A percentile compares a stretch with the other conserved stretches of the same genome.
Conservation (phyloP, 1,140 invertebrate genomes). For the Monomorium pharaonis region DNA sequence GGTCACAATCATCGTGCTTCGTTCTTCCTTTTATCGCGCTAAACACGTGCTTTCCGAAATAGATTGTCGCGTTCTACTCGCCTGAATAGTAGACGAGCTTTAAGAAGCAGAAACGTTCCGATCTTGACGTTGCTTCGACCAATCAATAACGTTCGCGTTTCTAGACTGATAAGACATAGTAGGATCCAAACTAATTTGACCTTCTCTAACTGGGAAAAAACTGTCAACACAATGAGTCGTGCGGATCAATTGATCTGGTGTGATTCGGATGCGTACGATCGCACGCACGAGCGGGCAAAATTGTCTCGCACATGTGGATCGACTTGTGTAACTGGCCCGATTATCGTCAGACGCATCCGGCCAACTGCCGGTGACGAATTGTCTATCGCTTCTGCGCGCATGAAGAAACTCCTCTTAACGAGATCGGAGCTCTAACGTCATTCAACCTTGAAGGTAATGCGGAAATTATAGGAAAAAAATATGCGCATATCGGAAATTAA, state of each 20-base stretch:
- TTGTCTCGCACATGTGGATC: neutral
- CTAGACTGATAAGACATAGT: neutral
- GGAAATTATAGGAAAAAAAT: neutral
- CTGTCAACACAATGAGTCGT: neutral
- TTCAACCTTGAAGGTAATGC: neutral
- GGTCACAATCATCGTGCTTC: neutral
- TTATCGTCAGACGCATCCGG: neutral
- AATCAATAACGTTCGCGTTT: neutral
- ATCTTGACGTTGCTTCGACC: neutral
- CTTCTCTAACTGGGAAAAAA: neutral
- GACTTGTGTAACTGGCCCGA: conserved; percentile 1
- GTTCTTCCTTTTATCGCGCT: neutral
- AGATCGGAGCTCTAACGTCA: neutral
- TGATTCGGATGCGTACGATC: neutral
- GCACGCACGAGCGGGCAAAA: neutral
- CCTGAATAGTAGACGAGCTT: neutral
- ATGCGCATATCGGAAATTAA: neutral
- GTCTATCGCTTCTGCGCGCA: neutral
- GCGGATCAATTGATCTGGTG: neutral
- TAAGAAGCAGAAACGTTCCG: neutral
- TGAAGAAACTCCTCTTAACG: neutral
- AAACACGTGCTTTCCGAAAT: neutral
- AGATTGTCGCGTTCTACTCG: neutral
- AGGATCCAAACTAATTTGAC: neutral
- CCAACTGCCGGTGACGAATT: neutral